phyloP scores from a whole-genome alignment of 2,113 vertebrate species.

The Lagopus muta region DNA sequence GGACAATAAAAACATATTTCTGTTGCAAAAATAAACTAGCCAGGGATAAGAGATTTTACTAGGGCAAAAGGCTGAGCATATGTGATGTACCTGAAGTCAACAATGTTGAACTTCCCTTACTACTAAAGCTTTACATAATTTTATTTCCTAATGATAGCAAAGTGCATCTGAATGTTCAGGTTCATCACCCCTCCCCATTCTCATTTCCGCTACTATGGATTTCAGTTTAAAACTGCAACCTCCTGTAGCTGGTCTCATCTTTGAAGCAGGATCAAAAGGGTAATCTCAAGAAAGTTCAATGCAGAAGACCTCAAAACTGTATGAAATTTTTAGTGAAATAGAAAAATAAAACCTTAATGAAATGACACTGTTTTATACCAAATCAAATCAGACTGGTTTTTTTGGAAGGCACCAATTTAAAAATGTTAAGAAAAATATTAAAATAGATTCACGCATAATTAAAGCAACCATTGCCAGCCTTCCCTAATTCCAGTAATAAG shows the following conservation, averaged over 20 bases:
- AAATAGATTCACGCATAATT: background rate
- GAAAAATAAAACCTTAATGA: background rate
- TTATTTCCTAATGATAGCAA: background rate
- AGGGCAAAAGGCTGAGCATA: background rate
- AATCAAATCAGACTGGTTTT: background rate
- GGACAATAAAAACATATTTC: background rate
- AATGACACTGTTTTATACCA: background rate
- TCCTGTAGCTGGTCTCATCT: background rate
- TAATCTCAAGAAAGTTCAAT: background rate
- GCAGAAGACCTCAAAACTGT: background rate
- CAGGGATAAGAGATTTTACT: background rate
- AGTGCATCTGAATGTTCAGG: background rate
- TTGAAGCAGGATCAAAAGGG: background rate
- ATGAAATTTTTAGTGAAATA: background rate
- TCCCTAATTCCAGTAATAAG: background rate
- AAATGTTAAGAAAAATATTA: background rate
- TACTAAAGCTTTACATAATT: background rate
- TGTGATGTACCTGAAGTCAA: background rate
- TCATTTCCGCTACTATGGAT: background rate
- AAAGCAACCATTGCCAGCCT: background rate
- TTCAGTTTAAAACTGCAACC: background rate
- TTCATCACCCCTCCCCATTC: background rate
- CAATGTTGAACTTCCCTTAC: background rate
- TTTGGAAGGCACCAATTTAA: background rate
- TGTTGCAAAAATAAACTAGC: background rate